Base-by-base conservation (phyloP, 2,113 vertebrate genomes). In the Centropristis striata region DNA sequence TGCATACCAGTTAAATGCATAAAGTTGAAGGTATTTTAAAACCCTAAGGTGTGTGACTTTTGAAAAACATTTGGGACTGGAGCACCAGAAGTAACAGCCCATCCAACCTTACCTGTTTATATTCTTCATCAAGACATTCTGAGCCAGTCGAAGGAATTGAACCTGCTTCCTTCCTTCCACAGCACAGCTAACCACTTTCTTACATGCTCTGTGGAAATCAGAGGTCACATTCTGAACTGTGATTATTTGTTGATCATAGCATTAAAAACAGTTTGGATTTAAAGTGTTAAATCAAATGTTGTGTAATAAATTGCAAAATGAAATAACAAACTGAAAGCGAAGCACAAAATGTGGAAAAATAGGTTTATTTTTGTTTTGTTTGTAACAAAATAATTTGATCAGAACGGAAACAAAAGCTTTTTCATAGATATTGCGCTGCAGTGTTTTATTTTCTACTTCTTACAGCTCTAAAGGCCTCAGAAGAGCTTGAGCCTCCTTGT, bases 401-500 rank as follows among this genome's bases (percentile, higher is more conserved):
- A 18, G 20, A 68, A 41, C 4, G 14, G 20, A 83, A 59, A 71
- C 15, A 64, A 14, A n/a, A 23, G 50, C 20, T 42, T 8, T 39
- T 11, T 2, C 37, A 39, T 39, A 39, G 5, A 39, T 39, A 39
- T 39, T 39, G 37, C 37, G 8, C 37, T 8, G 6, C 41, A 37
- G n/a, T 28, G 20, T 32, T 32, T 32, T 44, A 47, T 36, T 36
- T 23, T 60, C 14, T 12, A 8, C 9, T 57, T 55, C 42, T 79
- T 10, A 90, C 14, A 85, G 69, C 47, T 74, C 65, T 37, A 87
- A 63, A 72, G 88, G 87, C 53, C 39, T 76, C 36, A 85, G 37
- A 74, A 79, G 67, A 71, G 82, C 76, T 59, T 71, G 11, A 18
- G 88, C 92, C 58, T 96, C 90, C 86, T 92, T 81, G 2, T 95